Evolutionary conservation across 2,888 invertebrate genomes (phyloP).

Genomic region (Thelaira solivaga): DNA sequence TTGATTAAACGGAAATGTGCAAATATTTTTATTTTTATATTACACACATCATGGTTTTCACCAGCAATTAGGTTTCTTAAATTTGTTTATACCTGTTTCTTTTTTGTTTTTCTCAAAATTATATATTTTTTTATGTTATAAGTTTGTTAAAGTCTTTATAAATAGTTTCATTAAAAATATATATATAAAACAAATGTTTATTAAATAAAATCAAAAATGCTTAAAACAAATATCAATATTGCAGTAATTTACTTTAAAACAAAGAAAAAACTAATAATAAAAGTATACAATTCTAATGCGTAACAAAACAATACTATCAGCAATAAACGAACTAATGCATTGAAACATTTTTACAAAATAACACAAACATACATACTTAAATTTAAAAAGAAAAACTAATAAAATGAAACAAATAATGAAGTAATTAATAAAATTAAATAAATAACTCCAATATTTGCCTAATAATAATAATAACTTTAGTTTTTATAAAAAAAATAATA

Average conservation of each 20-base stretch:
- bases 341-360: conserved; percentile 35
- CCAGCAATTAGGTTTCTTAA: too few relatives aligned
- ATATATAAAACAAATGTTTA: conserved; percentile 53
- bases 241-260: conserved; percentile 60
- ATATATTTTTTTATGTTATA: conserved; percentile 49
- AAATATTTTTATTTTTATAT: too few relatives aligned
- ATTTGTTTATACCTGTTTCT: too few relatives aligned
- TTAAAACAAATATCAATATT: conserved; percentile 45
- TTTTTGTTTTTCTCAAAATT: not conserved
- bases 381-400: conserved; percentile 6
- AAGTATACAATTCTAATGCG: conserved; percentile 12
- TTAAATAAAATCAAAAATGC: conserved; percentile 56
- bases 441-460: conserved; percentile 57
- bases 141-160: conserved; percentile 59
- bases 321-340: conserved; percentile 56
- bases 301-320: conserved; percentile 40
- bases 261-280: conserved; percentile 15
- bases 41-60: too few relatives aligned
- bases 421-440: conserved; percentile 28
- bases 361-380: conserved; percentile 18
- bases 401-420: conserved; percentile 15
- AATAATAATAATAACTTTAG: conserved; percentile 34
- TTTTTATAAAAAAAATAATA: not conserved
- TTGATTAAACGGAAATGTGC: too few relatives aligned
- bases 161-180: conserved; percentile 42